Evolutionary conservation across 1,140 invertebrate genomes (phyloP).

Genomic region (Trinorchestia longiramus): DNA sequence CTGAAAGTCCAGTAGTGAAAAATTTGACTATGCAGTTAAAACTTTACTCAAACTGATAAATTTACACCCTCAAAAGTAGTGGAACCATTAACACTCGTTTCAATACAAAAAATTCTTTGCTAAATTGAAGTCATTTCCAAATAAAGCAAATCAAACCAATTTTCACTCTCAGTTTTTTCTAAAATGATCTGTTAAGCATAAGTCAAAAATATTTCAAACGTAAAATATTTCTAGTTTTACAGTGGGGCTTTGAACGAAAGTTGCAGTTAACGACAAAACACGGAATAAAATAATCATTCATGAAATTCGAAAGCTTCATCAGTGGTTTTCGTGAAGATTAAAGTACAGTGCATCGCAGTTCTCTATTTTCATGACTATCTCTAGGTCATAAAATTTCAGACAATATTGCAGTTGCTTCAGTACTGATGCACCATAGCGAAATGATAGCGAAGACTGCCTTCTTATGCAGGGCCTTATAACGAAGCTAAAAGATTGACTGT

Average conservation of each 20-base stretch:
- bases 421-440: not conserved
- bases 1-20: too few species aligned
- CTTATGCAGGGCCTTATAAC: not conserved
- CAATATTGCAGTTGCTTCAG: not conserved
- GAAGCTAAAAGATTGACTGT: not conserved
- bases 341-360: not conserved
- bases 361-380: not conserved
- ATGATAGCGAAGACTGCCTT: not conserved
- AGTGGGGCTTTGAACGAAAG: not conserved
- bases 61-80: too few species aligned
- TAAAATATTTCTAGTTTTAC: not conserved
- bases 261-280: not conserved
- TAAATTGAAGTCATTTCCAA: too few species aligned
- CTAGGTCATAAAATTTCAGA: not conserved
- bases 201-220: not conserved
- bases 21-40: too few species aligned
- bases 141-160: not conserved
- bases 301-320: not conserved
- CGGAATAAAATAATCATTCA: not conserved
- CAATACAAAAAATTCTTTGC: too few species aligned
- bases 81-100: too few species aligned
- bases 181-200: not conserved
- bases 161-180: not conserved
- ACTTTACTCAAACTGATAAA: too few species aligned
- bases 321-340: not conserved